Conservation (phyloP, 92 coral and sea anemone species). For the Bergia sp. region DNA sequence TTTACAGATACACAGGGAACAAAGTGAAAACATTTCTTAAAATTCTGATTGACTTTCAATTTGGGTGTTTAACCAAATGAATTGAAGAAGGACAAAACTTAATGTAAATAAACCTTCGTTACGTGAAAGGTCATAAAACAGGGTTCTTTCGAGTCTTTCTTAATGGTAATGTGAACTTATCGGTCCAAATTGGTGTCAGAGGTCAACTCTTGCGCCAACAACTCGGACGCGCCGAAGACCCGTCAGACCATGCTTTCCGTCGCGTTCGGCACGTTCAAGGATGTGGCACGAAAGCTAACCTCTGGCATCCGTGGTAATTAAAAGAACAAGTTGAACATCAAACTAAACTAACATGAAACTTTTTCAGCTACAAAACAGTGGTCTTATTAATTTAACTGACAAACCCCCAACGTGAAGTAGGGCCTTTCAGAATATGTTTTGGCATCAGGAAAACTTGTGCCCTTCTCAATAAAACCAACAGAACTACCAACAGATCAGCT, state of each 20-base stretch:
- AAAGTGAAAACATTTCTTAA: background rate
- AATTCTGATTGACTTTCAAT: no score
- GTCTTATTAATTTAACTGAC: background rate
- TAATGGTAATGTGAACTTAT: no score
- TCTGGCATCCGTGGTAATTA: no score
- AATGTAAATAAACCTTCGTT: background rate
- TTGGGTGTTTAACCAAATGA: background rate
- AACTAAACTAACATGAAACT: background rate
- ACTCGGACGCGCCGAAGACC: no score
- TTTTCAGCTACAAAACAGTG: background rate
- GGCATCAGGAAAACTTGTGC: background rate
- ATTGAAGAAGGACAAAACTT: background rate
- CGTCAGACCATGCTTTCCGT: no score
- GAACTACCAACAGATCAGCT: background rate
- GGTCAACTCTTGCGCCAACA: no score
- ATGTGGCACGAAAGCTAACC: no score
- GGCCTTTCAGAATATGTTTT: background rate
- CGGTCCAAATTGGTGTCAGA: no score
- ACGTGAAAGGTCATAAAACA: no score
- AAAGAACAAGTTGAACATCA: no score
- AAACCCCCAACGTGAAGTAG: background rate
- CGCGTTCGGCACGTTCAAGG: no score
- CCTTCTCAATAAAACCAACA: background rate
- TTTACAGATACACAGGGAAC: background rate
- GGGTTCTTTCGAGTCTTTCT: no score